Evolutionary conservation across 2,797 vertebrate genomes (phyloP), one percentile per base, ranked within the genome.

Genomic region (Acrocephalus scirpaceus): DNA sequence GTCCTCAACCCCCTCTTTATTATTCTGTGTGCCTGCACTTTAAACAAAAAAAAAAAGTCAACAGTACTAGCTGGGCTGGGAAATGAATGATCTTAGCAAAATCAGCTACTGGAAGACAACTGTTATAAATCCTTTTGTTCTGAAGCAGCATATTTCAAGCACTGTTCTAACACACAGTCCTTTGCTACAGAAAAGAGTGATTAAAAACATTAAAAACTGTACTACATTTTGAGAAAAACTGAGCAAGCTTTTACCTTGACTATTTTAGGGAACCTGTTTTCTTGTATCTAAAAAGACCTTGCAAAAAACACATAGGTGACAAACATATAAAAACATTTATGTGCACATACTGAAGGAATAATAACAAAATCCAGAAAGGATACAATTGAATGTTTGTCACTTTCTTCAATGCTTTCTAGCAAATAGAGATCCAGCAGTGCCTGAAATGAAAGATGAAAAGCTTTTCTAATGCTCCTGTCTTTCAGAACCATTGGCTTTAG

Each of bases 341-440:
- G 7, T 36, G 32, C 22, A 32, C 42, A 38, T n/a, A 32, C 26
- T 38, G 47, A 66, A 29, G 36, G 16, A 21, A 20, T 45, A 45
- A 21, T 21, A 45, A 11, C 44, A 45, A 45, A 45, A 45, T 45
- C 44, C 44, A 45, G 44, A 45, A 45, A 45, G 44, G 44, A 45
- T 38, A 99, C 99, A 96, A 99, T 98, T 38, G 98, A 98, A 95
- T 99, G 99, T 91, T 99, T 99, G 94, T 97, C 93, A 50, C 98
- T 96, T 97, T 99, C 99, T 74, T 99, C 98, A 78, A 99, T 92
- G 84, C 97, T 98, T 91, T 99, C 99, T 77, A 99, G 97, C 20
- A 99, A 98, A 94, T 99, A 99, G 78, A 99, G 97, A 94, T 99
- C 99, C 95, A 99, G 98, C 92, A 99, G 97, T 16, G 99, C 99